phyloP scores from a whole-genome alignment of 1,140 invertebrate species.

The Anastatus disparis region DNA sequence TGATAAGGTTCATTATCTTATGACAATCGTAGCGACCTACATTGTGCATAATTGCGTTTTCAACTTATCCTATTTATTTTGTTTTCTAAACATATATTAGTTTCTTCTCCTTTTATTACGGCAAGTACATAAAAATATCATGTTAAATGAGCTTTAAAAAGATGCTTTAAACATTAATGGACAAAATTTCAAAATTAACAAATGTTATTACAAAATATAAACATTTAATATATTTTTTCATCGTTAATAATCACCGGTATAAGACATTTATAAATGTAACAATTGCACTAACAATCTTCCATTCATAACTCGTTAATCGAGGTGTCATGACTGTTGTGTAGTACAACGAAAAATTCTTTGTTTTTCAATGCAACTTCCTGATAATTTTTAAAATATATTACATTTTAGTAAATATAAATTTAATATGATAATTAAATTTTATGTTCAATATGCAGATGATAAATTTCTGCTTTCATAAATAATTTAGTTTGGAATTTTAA shows the following conservation, averaged over 20 bases:
- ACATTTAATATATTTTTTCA: constrained; percentile 35
- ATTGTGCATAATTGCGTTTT: constrained; percentile 20
- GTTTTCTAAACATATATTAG: constrained; percentile 2
- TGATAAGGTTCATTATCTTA: constrained; percentile 7
- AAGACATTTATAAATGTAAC: constrained; percentile 43
- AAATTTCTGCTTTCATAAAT: too few relatives aligned
- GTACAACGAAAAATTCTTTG: constrained; percentile 13
- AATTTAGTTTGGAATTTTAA: too few relatives aligned
- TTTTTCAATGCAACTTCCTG: neutral
- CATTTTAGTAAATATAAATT: neutral
- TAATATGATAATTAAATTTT: neutral
- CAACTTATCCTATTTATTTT: constrained; percentile 18
- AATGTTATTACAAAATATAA: constrained; percentile 41
- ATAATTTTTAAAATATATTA: neutral
- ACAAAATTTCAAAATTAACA: constrained; percentile 36
- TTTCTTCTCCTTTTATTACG: constrained; percentile 19
- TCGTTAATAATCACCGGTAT: constrained; percentile 35
- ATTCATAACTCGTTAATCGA: constrained; percentile 10
- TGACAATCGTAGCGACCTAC: neutral
- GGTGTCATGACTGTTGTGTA: constrained; percentile 15
- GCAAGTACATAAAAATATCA: constrained; percentile 30
- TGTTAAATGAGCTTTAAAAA: constrained; percentile 34
- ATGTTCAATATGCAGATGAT: neutral
- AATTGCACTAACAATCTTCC: constrained; percentile 35
- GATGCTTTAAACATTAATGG: constrained; percentile 22